Base-by-base conservation (phyloP, 92 coral and sea anemone genomes). In the Porites divaricata region DNA sequence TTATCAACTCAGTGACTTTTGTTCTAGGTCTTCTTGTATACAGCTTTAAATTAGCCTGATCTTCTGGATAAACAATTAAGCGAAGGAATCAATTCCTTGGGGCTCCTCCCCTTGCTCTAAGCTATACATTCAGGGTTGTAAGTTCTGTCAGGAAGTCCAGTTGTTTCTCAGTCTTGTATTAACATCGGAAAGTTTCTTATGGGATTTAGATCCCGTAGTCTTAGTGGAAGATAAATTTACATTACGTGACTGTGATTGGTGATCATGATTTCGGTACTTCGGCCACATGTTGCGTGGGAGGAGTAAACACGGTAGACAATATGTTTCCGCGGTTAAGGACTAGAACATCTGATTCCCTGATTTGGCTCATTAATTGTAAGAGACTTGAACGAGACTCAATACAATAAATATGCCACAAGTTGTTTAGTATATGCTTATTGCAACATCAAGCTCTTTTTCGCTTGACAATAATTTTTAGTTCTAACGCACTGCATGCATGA, bases 301-400 rank as follows among this genome's bases (percentile, higher is more conserved):
- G 45, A 35, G 45, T 35, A 35, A 35, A 35, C 45, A 35, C 4
- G 45, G 71, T 49, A 48, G 48, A 77, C 70, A 63, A 45, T 57
- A 49, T 77, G 28, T 59, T 21, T 35, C 59, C 71, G 20, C 59
- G 63, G 20, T 45, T 24, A 77, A 35, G 80, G 73, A 28, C 28
- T 61, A 41, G 50, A 17, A 11, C 28, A 61, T 2, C 57, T 23
- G 49, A 35, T 51, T 64, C 26, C 61, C 66, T 54, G 57, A 53
- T 12, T 41, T 64, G 8, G 35, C 45, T 35, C 45, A 35, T 35
- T 35, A 35, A 35, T 35, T 35, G 25, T 61, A 63, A 11, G 19
- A 78, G 15, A 11, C 12, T 35, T 5, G 45, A 64, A 71, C 63
- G 23, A 78, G 15, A 24, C 22, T 66, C 83, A 78, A 78, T 78